Base-by-base conservation (phyloP, 2,888 invertebrate genomes). In the Andrena flavipes region DNA sequence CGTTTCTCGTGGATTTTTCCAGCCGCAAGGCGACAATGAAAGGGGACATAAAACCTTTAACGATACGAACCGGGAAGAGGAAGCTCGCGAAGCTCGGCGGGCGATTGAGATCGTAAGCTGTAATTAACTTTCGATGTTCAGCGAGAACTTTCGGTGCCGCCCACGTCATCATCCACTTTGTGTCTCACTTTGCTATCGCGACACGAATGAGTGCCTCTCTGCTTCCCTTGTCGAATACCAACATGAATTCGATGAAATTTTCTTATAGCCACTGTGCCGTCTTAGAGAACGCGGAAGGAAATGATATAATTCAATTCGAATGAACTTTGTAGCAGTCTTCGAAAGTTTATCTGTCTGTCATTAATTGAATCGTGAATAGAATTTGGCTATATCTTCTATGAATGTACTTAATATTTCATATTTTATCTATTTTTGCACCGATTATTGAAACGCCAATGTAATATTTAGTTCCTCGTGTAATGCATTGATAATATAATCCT, bases 61-160 rank as follows among this genome's bases (percentile, higher is more conserved):
- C 85, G 82, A 81, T 81, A 81, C 84, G 81, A 75, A 74, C 30
- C 62, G 69, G 33, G 60, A 48, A 29, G 62, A 77, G 73, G 69
- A 81, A 72, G 75, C 72, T 75, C 68, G 72, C 30, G 84, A 68
- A 60, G 54, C 64, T 16, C 60, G 33, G 51, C 77, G 84, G 69
- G 69, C 72, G 75, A 64, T 70, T 74, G 54, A 65, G 76, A 78
- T 62, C 62, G 73, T 33, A 68, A 72, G 75, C 62, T 67, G 81
- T 78, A 85, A 85, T 85, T 84, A 85, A 85, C 81, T 84, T 80
- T 69, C 69, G 67, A 80, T 80, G 84, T 67, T 73, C 76, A 42
- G 56, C 49, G 70, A 65, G 72, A 76, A 23, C 76, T 82, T 81
- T 82, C 69, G 48, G 68, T 69, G 48, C 74, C 68, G 71, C 79